These are phyloP conservation scores for Scomber japonicus DNA, from an alignment of 2,113 vertebrate genomes.

Conservation along the genomic window DNA sequence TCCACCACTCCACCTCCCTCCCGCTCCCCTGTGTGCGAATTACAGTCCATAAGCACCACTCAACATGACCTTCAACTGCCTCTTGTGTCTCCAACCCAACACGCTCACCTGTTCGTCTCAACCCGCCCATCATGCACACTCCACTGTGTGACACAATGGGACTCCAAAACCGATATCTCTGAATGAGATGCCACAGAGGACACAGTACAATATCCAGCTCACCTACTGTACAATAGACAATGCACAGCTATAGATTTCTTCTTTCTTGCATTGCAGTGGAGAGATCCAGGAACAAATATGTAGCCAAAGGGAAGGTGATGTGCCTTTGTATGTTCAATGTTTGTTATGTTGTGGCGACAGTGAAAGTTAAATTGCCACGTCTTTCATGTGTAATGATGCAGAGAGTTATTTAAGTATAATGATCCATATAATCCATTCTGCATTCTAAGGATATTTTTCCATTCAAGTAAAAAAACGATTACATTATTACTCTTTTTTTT, in stretches of 20 bases:
- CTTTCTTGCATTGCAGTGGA: background rate
- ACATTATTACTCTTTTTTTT: no score
- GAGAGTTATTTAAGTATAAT: background rate
- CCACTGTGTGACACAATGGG: slow-evolving; percentile 21
- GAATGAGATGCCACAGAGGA: slow-evolving; percentile 8
- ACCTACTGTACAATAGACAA: slow-evolving; percentile 19
- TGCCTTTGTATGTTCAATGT: background rate
- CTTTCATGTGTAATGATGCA: background rate
- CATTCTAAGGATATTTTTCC: background rate
- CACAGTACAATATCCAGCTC: background rate
- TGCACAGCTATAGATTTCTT: slow-evolving; percentile 11
- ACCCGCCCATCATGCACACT: background rate
- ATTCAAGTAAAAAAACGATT: background rate
- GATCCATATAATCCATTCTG: background rate
- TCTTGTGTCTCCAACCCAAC: slow-evolving; percentile 7
- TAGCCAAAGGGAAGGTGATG: background rate
- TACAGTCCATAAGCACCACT: slow-evolving; percentile 17
- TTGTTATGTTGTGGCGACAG: background rate
- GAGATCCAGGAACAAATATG: background rate
- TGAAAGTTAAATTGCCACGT: background rate
- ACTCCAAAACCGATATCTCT: slow-evolving; percentile 20
- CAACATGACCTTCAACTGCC: slow-evolving; percentile 57
- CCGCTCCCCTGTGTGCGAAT: slow-evolving; percentile 18
- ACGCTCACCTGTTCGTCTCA: slow-evolving; percentile 31
- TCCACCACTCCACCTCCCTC: background rate